Conservation (phyloP, 2,113 vertebrate genomes). For the Lamprologus tigripictilis region DNA sequence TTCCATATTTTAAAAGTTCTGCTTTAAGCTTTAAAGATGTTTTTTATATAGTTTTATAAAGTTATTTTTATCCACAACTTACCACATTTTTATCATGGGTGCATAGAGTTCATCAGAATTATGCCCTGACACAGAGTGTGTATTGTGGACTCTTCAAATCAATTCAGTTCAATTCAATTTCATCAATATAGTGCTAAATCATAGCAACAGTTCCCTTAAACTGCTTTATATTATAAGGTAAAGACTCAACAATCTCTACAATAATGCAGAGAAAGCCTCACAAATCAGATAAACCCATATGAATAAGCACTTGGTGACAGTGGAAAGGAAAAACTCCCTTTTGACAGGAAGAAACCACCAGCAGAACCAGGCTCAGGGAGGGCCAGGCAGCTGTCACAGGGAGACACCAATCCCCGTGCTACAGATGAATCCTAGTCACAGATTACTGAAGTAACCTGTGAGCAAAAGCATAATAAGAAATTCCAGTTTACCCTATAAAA, state of each 20-base stretch:
- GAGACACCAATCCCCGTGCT: not conserved
- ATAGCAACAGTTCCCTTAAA: not conserved
- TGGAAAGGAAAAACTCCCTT: not conserved
- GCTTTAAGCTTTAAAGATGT: not conserved
- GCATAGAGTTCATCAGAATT: not conserved
- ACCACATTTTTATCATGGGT: not conserved
- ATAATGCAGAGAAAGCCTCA: not conserved
- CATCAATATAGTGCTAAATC: not conserved
- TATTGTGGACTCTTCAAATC: not conserved
- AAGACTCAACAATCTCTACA: not conserved
- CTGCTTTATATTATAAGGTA: accelerated
- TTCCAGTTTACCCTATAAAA: not conserved
- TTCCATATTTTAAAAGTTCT: not conserved
- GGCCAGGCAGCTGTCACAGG: not conserved
- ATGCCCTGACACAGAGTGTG: not conserved
- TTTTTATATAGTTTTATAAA: not conserved
- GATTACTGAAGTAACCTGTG: not conserved
- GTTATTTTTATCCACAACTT: not conserved
- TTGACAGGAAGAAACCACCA: not conserved
- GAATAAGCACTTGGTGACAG: not conserved
- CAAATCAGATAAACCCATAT: accelerated
- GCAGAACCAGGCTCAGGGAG: accelerated
- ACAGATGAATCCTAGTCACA: not conserved
- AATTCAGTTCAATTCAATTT: accelerated
- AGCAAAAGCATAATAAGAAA: not conserved